These are phyloP conservation scores for Zaprionus ornatus DNA, from an alignment of 1,140 invertebrate species.

Conservation along the genomic window DNA sequence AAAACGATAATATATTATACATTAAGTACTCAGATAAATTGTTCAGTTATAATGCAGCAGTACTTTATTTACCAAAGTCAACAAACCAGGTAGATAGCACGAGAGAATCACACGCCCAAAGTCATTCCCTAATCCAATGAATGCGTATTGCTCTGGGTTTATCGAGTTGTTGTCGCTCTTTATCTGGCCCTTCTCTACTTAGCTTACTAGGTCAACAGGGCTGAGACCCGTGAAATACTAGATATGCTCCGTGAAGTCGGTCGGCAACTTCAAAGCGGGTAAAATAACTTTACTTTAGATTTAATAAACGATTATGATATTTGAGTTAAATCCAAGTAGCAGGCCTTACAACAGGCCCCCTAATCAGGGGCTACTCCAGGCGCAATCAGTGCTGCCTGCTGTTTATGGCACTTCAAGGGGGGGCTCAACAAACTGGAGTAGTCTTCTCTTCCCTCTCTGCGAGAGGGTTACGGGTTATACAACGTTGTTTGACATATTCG, in stretches of 20 bases:
- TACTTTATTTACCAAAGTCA: background rate
- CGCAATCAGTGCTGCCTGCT: conserved; percentile 60
- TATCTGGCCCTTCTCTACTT: conserved; percentile 40
- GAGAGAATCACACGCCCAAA: background rate
- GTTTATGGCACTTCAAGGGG: conserved; percentile 69
- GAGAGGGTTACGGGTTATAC: conserved; percentile 55
- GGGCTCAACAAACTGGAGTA: conserved; percentile 53
- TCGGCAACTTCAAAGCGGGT: conserved; percentile 61
- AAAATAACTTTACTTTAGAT: conserved; percentile 81
- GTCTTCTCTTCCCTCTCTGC: background rate
- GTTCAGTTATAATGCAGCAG: no score
- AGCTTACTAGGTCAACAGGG: conserved; percentile 60
- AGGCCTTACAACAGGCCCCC: conserved; percentile 50
- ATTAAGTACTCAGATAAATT: no score
- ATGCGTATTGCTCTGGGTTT: background rate
- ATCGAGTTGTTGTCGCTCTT: background rate
- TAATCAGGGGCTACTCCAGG: conserved; percentile 61
- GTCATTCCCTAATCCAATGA: background rate
- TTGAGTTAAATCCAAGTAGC: conserved; percentile 74
- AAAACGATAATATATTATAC: no score
- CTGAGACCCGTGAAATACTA: background rate
- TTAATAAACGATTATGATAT: conserved; percentile 75
- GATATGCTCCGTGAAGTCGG: conserved; percentile 5
- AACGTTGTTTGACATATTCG: conserved; percentile 71
- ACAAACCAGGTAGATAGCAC: background rate